Conservation (phyloP, 2,113 vertebrate species). For the Thunnus thynnus region DNA sequence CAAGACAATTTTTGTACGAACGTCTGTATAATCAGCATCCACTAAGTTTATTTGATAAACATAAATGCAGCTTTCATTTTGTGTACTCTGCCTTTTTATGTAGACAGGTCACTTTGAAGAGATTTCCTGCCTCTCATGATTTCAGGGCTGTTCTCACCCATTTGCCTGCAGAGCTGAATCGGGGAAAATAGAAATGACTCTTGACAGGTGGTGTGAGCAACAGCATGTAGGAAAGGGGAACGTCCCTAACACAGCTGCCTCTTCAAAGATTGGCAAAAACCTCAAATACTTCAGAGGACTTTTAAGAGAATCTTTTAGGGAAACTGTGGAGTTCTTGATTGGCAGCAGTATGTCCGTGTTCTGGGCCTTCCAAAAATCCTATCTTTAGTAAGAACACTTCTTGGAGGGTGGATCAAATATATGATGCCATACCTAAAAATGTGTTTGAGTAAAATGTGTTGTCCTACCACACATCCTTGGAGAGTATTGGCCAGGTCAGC, state of each 20-base stretch:
- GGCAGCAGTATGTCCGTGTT: background rate
- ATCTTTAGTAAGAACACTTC: background rate
- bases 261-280: conserved; percentile 4
- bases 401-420: background rate
- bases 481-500: no score
- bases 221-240: background rate
- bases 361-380: no score
- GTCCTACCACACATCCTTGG: background rate
- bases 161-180: background rate
- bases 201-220: background rate
- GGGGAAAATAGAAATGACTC: background rate
- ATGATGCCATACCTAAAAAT: background rate
- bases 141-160: background rate
- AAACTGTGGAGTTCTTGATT: background rate
- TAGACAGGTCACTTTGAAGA: background rate
- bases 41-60: background rate
- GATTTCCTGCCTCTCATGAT: background rate
- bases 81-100: background rate
- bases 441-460: background rate
- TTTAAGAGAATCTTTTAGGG: background rate
- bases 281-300: background rate
- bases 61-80: background rate
- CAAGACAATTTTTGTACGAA: no score
- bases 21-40: background rate
- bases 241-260: background rate